phyloP scores from a whole-genome alignment of 1,140 invertebrate species.

The Bilobella aurantiaca region DNA sequence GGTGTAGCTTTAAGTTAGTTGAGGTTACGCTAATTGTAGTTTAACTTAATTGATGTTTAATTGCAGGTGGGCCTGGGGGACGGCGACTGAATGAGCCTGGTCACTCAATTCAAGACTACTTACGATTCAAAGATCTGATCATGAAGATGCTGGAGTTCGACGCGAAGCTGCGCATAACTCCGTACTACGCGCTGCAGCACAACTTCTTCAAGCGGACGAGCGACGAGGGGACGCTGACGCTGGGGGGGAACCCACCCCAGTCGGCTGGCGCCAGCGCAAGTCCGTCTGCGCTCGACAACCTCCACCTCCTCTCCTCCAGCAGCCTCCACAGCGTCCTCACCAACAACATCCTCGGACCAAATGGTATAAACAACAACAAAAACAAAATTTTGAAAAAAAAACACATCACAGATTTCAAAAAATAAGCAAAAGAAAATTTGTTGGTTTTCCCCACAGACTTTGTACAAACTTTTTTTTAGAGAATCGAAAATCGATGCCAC shows the following conservation, averaged over 20 bases:
- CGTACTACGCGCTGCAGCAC: constrained; percentile 93
- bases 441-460: no score
- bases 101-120: constrained; percentile 91
- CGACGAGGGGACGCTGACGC: constrained; percentile 86
- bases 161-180: constrained; percentile 90
- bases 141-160: constrained; percentile 96
- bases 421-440: no score
- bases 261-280: constrained; percentile 24
- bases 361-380: no score
- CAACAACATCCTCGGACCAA: constrained; percentile 5
- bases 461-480: no score
- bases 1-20: no score
- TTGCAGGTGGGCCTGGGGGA: constrained; percentile 72
- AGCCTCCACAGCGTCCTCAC: constrained; percentile 16
- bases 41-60: neutral
- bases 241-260: constrained; percentile 38
- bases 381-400: no score
- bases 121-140: constrained; percentile 98
- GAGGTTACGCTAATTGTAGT: no score
- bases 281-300: constrained; percentile 28
- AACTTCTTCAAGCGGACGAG: constrained; percentile 92
- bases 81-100: constrained; percentile 81
- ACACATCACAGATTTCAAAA: no score
- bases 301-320: constrained; percentile 20
- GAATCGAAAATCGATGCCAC: no score